Conservation (phyloP, 2,113 vertebrate species). For the Isichthys henryi region DNA sequence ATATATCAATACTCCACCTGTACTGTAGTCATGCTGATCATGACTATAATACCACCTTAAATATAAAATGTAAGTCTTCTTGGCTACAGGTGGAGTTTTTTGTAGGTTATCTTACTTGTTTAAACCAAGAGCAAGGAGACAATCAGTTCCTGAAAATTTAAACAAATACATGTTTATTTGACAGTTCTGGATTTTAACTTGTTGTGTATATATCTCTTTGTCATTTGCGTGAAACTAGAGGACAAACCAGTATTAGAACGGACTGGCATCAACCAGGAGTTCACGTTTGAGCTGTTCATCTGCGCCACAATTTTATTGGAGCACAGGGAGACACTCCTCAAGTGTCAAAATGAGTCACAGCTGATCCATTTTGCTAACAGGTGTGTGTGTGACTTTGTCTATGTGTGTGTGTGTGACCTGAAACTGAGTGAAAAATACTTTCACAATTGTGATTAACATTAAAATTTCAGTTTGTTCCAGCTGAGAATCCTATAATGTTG, state of each 20-base stretch:
- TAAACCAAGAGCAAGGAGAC: neutral
- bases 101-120: neutral
- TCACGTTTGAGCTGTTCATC: constrained; percentile 71
- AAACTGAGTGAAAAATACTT: neutral
- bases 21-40: neutral
- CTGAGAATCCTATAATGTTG: neutral
- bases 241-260: constrained; percentile 36
- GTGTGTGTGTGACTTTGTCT: too few species aligned
- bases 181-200: neutral
- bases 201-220: neutral
- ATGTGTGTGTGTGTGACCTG: neutral
- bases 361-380: constrained; percentile 65
- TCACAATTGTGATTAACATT: neutral
- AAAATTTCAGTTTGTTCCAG: neutral
- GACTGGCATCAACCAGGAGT: constrained; percentile 57
- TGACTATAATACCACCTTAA: neutral
- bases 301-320: constrained; percentile 65
- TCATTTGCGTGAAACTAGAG: constrained; percentile 39
- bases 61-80: neutral
- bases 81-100: neutral
- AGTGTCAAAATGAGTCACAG: constrained; percentile 56
- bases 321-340: constrained; percentile 55
- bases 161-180: neutral
- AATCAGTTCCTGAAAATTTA: neutral
- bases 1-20: neutral